Evolutionary conservation across 92 coral and sea anemone species (phyloP).

Genomic region (Palythoa heliodiscus): DNA sequence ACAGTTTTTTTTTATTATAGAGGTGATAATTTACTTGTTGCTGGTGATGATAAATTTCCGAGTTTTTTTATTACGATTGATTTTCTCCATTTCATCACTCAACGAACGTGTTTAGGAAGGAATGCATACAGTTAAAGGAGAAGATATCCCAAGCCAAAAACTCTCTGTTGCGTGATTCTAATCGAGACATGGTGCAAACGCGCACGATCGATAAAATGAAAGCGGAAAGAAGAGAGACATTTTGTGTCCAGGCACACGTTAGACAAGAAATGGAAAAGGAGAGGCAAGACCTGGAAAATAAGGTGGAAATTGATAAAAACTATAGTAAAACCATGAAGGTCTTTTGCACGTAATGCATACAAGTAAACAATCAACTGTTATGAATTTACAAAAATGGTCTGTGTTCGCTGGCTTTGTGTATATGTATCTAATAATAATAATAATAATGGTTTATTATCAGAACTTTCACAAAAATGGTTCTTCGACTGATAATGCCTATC

Average conservation of each 20-base stretch:
- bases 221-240: conserved; percentile 68
- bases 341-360: no score
- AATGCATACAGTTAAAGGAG: conserved; percentile 47
- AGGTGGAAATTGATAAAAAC: conserved; percentile 25
- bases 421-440: no score
- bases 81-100: not conserved
- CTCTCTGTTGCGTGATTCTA: conserved; percentile 63
- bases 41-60: no score
- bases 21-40: no score
- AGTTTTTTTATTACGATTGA: not conserved
- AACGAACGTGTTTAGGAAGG: conserved; percentile 39
- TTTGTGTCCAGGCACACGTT: conserved; percentile 64
- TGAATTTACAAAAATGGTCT: no score
- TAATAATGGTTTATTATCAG: no score
- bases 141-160: conserved; percentile 58
- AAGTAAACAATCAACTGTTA: no score
- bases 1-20: no score
- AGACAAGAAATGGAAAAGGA: conserved; percentile 69
- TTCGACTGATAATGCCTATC: no score
- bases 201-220: conserved; percentile 71
- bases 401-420: no score
- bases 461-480: no score
- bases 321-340: no score
- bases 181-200: conserved; percentile 70
- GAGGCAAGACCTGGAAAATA: conserved; percentile 52